phyloP scores from a whole-genome alignment of 2,888 invertebrate genomes.

The Macrostomum cliftonense region DNA sequence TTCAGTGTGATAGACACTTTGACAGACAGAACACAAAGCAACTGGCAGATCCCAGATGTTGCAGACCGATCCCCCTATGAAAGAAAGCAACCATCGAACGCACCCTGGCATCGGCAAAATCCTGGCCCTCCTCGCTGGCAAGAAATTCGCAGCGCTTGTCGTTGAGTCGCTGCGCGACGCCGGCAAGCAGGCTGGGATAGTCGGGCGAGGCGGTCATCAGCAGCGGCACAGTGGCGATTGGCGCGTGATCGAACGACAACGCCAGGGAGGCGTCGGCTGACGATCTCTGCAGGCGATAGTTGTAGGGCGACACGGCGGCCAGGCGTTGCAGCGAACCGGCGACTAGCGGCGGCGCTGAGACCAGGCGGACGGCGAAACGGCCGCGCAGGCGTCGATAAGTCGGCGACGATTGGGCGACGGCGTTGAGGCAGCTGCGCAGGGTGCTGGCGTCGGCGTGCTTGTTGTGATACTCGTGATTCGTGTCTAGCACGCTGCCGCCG shows the following conservation, averaged over 20 bases:
- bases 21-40: too few relatives aligned
- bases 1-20: too few relatives aligned
- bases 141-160: constrained; percentile 69
- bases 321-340: too few relatives aligned
- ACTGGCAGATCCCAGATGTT: too few relatives aligned
- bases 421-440: constrained; percentile 78
- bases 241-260: too few relatives aligned
- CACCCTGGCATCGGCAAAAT: constrained; percentile 49
- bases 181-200: constrained; percentile 46
- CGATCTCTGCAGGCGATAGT: too few relatives aligned
- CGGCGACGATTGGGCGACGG: constrained; percentile 59
- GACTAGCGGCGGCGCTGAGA: constrained; percentile 60
- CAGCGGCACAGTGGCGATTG: too few relatives aligned
- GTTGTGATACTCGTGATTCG: constrained; percentile 40
- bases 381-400: constrained; percentile 77
- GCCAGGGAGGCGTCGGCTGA: too few relatives aligned
- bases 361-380: constrained; percentile 69
- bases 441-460: constrained; percentile 86
- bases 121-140: constrained; percentile 71
- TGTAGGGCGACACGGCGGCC: too few relatives aligned
- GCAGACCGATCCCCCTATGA: too few relatives aligned
- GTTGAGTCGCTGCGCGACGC: constrained; percentile 66
- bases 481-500: constrained; percentile 69
- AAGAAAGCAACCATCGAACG: too few relatives aligned
- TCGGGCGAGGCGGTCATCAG: too few relatives aligned